A percentile compares a stretch with the other conserved stretches of the same genome.
Conservation (phyloP, 1,140 invertebrate species). For the Laodelphax striatellus region DNA sequence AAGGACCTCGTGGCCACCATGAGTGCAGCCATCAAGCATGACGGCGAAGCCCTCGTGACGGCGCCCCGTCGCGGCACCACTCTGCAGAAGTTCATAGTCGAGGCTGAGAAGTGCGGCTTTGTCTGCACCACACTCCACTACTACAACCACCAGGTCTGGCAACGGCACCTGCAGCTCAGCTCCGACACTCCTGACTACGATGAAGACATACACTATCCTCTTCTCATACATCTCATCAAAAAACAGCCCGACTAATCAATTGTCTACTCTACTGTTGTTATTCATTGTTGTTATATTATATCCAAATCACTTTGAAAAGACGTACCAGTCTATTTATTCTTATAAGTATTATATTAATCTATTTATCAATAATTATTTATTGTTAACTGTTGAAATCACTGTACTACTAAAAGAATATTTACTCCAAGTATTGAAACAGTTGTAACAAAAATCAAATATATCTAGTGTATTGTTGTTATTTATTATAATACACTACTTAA, state of each 20-base stretch:
- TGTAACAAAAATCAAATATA: too few relatives aligned
- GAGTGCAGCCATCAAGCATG: conserved; percentile 46
- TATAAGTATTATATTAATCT: too few relatives aligned
- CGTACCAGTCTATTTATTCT: too few relatives aligned
- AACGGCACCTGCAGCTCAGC: conserved; percentile 46
- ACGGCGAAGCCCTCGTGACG: conserved; percentile 59
- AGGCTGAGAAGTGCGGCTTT: conserved; percentile 45
- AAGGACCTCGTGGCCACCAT: conserved; percentile 57
- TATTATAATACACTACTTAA: too few relatives aligned
- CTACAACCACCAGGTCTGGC: conserved; percentile 53
- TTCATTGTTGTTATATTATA: too few relatives aligned
- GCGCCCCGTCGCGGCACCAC: conserved; percentile 62
- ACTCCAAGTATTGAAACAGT: too few relatives aligned
- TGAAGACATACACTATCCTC: conserved; percentile 53
- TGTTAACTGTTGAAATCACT: too few relatives aligned
- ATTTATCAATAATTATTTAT: too few relatives aligned
- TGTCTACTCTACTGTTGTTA: too few relatives aligned
- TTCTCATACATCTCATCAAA: conserved; percentile 46
- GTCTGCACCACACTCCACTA: conserved; percentile 39
- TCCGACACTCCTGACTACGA: conserved; percentile 45
- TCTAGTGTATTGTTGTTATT: too few relatives aligned
- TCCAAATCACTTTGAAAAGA: too few relatives aligned
- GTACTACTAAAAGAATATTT: too few relatives aligned
- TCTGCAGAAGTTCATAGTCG: conserved; percentile 52
- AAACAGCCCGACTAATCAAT: neutral